Percentiles rank a stretch among this genome's conserved stretches.
phyloP scores from a whole-genome alignment of 2,888 invertebrate species.

The Dioctria linearis region DNA sequence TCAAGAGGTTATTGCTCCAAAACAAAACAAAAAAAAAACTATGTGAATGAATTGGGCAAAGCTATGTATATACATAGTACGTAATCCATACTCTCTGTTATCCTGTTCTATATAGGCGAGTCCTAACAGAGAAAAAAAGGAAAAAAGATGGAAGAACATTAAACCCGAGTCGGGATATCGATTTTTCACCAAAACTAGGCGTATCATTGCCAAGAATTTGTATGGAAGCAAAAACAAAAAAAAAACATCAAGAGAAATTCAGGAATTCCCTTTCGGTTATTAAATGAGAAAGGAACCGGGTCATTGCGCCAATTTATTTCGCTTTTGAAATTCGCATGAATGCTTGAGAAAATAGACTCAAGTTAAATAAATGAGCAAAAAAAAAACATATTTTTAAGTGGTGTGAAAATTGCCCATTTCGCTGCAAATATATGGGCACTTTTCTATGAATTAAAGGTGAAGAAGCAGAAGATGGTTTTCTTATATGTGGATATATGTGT shows the following conservation, averaged over 20 bases:
- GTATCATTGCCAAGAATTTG: neutral
- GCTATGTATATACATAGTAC: neutral
- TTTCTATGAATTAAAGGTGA: constrained; percentile 11
- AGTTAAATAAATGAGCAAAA: neutral
- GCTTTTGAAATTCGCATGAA: constrained; percentile 27
- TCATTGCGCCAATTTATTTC: constrained; percentile 42
- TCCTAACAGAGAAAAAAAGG: neutral
- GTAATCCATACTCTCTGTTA: neutral
- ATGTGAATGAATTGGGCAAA: neutral
- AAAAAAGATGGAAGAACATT: constrained; percentile 24
- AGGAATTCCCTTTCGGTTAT: constrained; percentile 47
- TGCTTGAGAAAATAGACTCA: constrained; percentile 30
- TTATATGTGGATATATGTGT: neutral
- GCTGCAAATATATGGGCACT: neutral
- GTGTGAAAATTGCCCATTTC: constrained; percentile 17
- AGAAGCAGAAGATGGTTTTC: neutral
- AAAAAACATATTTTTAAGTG: constrained; percentile 3
- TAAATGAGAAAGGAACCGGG: constrained; percentile 47
- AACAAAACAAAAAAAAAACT: constrained; percentile 16
- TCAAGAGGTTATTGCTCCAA: constrained; percentile 42
- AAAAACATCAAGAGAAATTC: constrained; percentile 25
- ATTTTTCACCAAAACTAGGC: constrained; percentile 48
- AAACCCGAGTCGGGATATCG: constrained; percentile 11
- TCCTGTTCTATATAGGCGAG: neutral
- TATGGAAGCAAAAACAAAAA: constrained; percentile 23